phyloP scores from a whole-genome alignment of 2,888 invertebrate genomes.

The Nemapogon koenigi region DNA sequence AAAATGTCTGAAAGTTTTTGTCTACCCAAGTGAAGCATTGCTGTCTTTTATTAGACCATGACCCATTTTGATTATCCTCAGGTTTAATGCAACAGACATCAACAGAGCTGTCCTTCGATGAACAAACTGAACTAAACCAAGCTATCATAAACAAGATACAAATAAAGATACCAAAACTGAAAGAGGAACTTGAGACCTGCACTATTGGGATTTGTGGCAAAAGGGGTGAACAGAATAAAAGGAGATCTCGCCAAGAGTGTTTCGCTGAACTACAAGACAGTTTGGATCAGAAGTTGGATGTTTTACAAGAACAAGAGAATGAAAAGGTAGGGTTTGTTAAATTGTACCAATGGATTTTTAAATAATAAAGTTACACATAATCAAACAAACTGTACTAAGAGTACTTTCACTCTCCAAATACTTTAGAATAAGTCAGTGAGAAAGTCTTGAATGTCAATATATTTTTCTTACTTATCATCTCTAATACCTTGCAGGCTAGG shows the following conservation, averaged over 20 bases:
- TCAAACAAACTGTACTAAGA: background rate
- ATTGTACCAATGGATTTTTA: too few species aligned
- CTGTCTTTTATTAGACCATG: too few species aligned
- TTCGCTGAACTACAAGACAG: constrained; percentile 30
- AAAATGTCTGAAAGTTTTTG: too few species aligned
- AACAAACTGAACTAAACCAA: constrained; percentile 47
- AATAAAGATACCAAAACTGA: constrained; percentile 35
- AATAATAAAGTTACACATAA: background rate
- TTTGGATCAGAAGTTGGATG: constrained; percentile 38
- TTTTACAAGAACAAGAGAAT: constrained; percentile 41
- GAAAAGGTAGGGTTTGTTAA: constrained; percentile 49
- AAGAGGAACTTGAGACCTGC: constrained; percentile 31
- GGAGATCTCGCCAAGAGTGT: constrained; percentile 26
- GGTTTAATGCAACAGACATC: constrained; percentile 43
- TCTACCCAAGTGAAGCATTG: too few species aligned
- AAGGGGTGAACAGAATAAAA: constrained; percentile 13
- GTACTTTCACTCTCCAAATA: too few species aligned
- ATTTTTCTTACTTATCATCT: too few species aligned
- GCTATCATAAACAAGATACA: constrained; percentile 43
- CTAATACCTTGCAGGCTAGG: too few species aligned
- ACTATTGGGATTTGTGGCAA: too few species aligned
- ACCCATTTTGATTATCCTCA: constrained; percentile 17
- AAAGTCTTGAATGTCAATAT: too few species aligned
- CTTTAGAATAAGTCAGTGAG: too few species aligned
- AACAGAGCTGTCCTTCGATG: constrained; percentile 43